These are phyloP conservation scores for Hestina assimilis DNA, from an alignment of 1,140 invertebrate genomes.

Conservation along the genomic window DNA sequence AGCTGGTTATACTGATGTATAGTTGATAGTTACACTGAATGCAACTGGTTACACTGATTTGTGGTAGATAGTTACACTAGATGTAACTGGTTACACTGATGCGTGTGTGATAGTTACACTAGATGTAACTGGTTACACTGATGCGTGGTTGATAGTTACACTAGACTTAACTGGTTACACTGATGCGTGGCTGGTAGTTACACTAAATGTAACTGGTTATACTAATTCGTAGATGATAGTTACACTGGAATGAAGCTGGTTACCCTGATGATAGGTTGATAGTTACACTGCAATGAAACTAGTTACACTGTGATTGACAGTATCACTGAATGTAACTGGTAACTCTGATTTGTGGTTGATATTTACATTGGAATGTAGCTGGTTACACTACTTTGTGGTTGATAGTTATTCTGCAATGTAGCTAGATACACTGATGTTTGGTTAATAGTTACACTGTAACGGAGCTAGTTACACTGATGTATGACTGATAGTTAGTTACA, in stretches of 20 bases:
- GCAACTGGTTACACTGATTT: not conserved
- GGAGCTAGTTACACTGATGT: not conserved
- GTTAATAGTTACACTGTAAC: constrained; percentile 7
- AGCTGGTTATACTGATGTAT: not conserved
- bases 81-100: not conserved
- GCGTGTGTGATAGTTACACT: not conserved
- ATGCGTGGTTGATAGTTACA: not conserved
- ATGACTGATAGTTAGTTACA: not conserved
- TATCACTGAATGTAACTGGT: no score
- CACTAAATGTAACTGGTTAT: not conserved
- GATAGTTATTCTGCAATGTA: no score
- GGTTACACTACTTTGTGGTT: no score
- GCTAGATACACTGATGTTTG: no score
- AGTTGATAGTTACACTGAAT: not conserved
- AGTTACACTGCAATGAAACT: no score
- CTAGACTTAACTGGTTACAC: not conserved
- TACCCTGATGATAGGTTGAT: not conserved
- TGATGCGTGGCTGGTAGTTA: not conserved
- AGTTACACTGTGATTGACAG: no score
- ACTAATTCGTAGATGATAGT: not conserved
- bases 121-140: not conserved
- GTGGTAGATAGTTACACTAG: not conserved
- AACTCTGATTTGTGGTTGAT: no score
- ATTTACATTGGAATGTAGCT: no score
- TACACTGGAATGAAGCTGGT: not conserved